Evolutionary conservation across 1,140 invertebrate species (phyloP), one percentile per base, ranked within the genome.

Genomic region (Paraescarpia echinospica): DNA sequence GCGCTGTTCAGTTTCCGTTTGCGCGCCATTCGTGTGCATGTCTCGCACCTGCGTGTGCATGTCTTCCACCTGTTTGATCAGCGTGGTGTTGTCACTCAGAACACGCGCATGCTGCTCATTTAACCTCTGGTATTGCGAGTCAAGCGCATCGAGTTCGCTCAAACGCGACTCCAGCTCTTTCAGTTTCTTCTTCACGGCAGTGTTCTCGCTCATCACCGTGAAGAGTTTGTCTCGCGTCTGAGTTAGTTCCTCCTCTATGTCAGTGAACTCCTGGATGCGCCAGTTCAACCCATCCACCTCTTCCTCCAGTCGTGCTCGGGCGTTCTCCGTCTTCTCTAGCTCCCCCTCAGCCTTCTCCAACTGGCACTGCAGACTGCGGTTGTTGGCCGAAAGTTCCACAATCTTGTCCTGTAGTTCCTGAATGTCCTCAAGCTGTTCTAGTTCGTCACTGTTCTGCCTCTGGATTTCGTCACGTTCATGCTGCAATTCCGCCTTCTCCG

Each of bases 41-140:
- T 34, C 59, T 18, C 34, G 92, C 9, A 90, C 34, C 41, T 91
- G 92, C 27, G 92, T 91, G 92, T 95, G 94, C 48, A 96, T 94
- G 77, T 95, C 94, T 93, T 96, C 95, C 41, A 96, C 94, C 93
- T 95, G 94, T 51, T 94, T 94, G 1, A 94, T 95, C 93, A 96
- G 94, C 22, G 92, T 93, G 34, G 93, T 95, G 88, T 96, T 96
- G 89, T 95, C 95, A 88, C 93, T 93, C 18, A 96, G 93, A 9
- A 95, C 93, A 88, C 94, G 94, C 89, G 93, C 94, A 92, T 95
- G 94, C 48, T 95, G 94, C 35, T 94, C 94, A 93, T 94, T 95
- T 35, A 95, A 89, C 77, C 93, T 93, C 34, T 94, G 93, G 93
- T 94, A 95, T 89, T 96, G 95, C n/a, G 92, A 91, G 88, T 95